Conservation (phyloP, 2,113 vertebrate species). For the Aegypius monachus region DNA sequence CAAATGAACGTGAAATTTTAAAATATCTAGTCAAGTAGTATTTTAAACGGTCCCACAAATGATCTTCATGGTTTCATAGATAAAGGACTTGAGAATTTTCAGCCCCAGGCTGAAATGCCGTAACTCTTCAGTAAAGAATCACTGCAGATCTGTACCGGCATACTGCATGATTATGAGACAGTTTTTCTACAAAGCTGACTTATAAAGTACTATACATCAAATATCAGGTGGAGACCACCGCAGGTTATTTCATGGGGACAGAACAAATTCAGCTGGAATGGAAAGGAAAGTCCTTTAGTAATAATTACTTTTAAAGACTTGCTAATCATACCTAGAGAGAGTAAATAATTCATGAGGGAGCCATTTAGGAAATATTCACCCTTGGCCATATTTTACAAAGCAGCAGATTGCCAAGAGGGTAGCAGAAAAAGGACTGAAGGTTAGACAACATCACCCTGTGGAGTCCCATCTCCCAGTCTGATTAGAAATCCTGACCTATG, state of each 20-base stretch:
- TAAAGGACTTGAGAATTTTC: not conserved
- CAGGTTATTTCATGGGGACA: not conserved
- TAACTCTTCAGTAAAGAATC: not conserved
- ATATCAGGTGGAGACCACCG: not conserved
- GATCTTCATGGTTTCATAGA: not conserved
- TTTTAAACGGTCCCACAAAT: not conserved
- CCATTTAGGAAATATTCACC: not conserved
- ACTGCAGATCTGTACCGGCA: fast-evolving
- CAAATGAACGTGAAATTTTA: not conserved
- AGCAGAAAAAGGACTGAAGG: not conserved
- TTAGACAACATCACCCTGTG: fast-evolving
- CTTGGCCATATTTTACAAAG: not conserved
- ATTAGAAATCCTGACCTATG: not conserved
- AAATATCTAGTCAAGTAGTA: not conserved
- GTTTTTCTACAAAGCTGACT: not conserved
- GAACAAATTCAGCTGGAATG: not conserved
- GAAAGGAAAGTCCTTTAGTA: not conserved
- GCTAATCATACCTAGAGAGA: not conserved
- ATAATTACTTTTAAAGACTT: not conserved
- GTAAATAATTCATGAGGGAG: not conserved
- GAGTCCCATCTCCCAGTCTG: not conserved
- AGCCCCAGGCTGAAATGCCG: fast-evolving
- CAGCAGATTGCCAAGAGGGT: not conserved
- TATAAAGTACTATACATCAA: not conserved
- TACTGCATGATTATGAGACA: not conserved